Base-by-base conservation (phyloP, 2,113 vertebrate species). In the Salvelinus namaycush region DNA sequence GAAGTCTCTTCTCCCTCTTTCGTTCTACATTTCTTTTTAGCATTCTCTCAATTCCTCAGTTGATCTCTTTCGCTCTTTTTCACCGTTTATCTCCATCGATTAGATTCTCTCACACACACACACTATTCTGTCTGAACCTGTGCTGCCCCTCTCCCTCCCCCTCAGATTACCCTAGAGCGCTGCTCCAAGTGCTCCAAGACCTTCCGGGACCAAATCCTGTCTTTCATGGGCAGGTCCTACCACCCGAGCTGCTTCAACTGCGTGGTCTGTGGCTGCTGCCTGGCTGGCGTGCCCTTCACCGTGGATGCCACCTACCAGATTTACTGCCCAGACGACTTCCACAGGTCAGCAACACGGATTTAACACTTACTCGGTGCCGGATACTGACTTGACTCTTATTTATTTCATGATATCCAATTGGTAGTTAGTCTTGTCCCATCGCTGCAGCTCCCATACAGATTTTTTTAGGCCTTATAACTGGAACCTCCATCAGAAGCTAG, bases 291-390 rank as follows among this genome's bases (percentile, higher is more conserved):
- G 64, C 95, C 96, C 29, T 97, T 97, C 87, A 97, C 96, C 0
- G 95, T 97, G 78, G 96, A 97, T 0, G 95, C 95, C 80, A 94
- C 95, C 12, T 96, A 7, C 6, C 96, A 97, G 92, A 97, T 97
- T 68, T 95, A 97, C 92, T 97, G 96, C 91, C 96, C 96, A 1
- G 94, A 96, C 0, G 96, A 97, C 83, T 97, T 97, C 78, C 96
- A 97, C 78, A 94, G 96, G 96, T 97, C 24, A 62, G 67, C 39
- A 44, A 44, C 39, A 44, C 9, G 5, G 16, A 34, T 34, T 1
- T 18, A 39, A 34, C 20, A 68, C 34, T 39, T 39, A 8, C 65
- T 3, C 68, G 1, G 7, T 16, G 5, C 9, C 5, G 49, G 16
- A 3, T 8, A n/a, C 31, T 5, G 34, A 16, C 49, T 51, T 7